Base-by-base conservation (phyloP, 2,113 vertebrate species). In the Cyanistes caeruleus region DNA sequence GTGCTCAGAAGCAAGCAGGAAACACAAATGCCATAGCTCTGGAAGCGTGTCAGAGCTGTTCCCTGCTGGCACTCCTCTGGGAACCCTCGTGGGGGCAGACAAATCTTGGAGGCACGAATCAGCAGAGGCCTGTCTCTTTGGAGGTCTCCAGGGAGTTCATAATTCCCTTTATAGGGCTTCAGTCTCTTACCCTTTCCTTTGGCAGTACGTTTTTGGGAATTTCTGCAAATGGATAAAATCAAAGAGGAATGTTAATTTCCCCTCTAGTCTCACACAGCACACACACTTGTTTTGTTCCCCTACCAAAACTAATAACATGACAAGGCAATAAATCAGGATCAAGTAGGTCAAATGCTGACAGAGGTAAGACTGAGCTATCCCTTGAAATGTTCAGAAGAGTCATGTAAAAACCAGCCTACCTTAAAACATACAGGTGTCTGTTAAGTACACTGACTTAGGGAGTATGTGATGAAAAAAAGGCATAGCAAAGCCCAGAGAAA, bases 241-340 rank as follows among this genome's bases (percentile, higher is more conserved):
- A 87, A 93, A 73, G 21, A 41, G 69, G 70, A 90, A 65, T 82
- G 68, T 75, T 56, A 91, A 68, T 93, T 93, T 93, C 60, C 65
- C 46, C 51, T 90, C 60, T 25, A 3, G 55, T 53, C 30, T 62
- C 74, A 72, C 72, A 18, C 59, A 52, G 30, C 55, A 48, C 33
- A 44, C 13, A 20, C 8, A 2, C 70, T 81, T 28, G 2, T 84
- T 74, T 89, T 21, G 2, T 64, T 96, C 76, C 24, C 69, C 24
- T 89, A 81, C 94, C 90, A 89, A 95, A 94, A 87, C 84, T 86
- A 75, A 68, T 90, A 93, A 94, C 86, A 64, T 44, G 72, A 96
- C 90, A 93, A 84, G 80, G 89, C 83, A 94, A 87, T 98, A 97
- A 95, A 96, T 97, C 93, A 97, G 83, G 89, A 97, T 92, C 91